Conservation (phyloP, 2,113 vertebrate species). For the Scomber colias region DNA sequence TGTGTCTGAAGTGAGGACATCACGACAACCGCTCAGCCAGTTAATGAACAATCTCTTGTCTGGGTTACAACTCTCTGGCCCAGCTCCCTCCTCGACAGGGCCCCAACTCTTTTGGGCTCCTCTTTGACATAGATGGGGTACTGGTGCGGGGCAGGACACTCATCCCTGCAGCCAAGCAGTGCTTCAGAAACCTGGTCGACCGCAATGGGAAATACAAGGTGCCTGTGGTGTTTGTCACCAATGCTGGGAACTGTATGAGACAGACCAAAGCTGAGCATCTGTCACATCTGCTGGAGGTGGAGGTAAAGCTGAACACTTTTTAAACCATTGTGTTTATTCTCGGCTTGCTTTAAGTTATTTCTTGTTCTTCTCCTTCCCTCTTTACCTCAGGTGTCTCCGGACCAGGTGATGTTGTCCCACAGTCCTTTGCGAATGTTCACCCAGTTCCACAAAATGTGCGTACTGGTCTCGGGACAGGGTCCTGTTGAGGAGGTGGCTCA, state of each 20-base stretch:
- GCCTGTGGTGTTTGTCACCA: constrained; percentile 97
- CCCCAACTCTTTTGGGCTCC: constrained; percentile 89
- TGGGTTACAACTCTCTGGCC: background rate
- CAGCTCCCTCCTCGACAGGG: constrained; percentile 70
- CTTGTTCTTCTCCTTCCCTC: background rate
- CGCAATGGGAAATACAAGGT: constrained; percentile 87
- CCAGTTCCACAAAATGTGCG: constrained; percentile 88
- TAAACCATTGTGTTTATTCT: background rate
- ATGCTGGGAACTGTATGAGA: constrained; percentile 92
- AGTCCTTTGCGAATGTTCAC: constrained; percentile 93
- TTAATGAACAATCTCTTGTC: constrained; percentile 49
- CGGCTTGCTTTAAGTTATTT: background rate
- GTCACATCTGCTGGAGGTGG: constrained; percentile 87
- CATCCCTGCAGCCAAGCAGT: constrained; percentile 91
- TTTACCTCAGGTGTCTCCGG: constrained; percentile 88
- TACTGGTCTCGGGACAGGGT: constrained; percentile 95
- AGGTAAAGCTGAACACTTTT: constrained; percentile 82
- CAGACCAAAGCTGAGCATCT: constrained; percentile 90
- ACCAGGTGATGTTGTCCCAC: constrained; percentile 95
- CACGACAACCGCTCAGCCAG: background rate
- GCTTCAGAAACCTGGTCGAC: constrained; percentile 88
- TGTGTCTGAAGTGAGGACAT: background rate
- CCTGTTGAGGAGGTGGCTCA: constrained; percentile 90
- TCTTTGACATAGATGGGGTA: constrained; percentile 96
- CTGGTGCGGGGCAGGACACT: constrained; percentile 90